These are phyloP conservation scores for Pterostichus madidus DNA, from an alignment of 2,888 invertebrate species.

Conservation along the genomic window DNA sequence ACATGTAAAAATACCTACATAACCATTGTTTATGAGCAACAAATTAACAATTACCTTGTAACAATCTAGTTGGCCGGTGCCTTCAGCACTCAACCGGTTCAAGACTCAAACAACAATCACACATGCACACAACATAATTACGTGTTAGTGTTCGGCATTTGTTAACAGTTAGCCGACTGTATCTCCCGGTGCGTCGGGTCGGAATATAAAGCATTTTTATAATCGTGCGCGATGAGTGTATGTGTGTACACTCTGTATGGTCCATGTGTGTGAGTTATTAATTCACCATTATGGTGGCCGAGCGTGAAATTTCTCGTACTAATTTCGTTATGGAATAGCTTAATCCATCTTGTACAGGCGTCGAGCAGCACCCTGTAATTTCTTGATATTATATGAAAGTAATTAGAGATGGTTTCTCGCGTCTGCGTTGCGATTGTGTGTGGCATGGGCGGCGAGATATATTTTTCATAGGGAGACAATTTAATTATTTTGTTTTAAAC, in stretches of 20 bases:
- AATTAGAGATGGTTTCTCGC: constrained; percentile 52
- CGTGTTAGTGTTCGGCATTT: too few relatives aligned
- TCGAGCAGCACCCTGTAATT: constrained; percentile 58
- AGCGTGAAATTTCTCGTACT: constrained; percentile 58
- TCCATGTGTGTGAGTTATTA: constrained; percentile 44
- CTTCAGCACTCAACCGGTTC: too few relatives aligned
- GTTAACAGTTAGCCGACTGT: too few relatives aligned
- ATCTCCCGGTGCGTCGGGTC: too few relatives aligned
- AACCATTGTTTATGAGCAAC: too few relatives aligned
- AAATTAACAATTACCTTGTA: too few relatives aligned
- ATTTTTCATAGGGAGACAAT: constrained; percentile 41
- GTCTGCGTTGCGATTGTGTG: constrained; percentile 32
- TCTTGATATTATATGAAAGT: constrained; percentile 60
- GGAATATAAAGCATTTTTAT: neutral
- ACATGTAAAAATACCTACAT: too few relatives aligned
- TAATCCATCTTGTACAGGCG: constrained; percentile 61
- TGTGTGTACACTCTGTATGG: neutral
- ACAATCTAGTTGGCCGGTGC: too few relatives aligned
- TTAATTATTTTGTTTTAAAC: constrained; percentile 48
- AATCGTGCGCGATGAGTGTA: neutral
- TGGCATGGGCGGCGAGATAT: constrained; percentile 48
- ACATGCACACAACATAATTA: too few relatives aligned
- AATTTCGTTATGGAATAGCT: constrained; percentile 61
- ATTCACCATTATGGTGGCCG: constrained; percentile 58
- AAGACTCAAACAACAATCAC: too few relatives aligned